Evolutionary conservation across 2,888 invertebrate species (phyloP).

Genomic region (Hetaerina titia): DNA sequence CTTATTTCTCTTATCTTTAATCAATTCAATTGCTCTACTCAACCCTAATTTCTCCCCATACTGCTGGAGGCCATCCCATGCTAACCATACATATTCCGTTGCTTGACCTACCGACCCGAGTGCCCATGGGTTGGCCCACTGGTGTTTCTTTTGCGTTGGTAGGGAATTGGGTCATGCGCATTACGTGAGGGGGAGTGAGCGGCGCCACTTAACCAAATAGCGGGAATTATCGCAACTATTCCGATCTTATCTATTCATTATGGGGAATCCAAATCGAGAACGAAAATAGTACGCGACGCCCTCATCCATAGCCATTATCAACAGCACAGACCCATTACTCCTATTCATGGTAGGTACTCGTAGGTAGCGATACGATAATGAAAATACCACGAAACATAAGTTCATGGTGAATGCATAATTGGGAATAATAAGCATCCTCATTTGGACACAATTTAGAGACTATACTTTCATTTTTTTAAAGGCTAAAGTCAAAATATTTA

Average conservation of each 20-base stretch:
- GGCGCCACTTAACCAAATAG: neutral
- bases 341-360: too few relatives aligned
- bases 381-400: too few relatives aligned
- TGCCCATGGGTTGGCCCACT: neutral
- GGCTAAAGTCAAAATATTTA: too few relatives aligned
- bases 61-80: neutral
- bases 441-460: too few relatives aligned
- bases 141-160: neutral
- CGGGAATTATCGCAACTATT: neutral
- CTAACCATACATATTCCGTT: neutral
- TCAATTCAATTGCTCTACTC: constrained; percentile 21
- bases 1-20: neutral
- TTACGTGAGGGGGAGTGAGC: neutral
- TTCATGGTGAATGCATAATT: too few relatives aligned
- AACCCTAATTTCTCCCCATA: neutral
- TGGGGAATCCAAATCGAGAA: too few relatives aligned
- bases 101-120: neutral
- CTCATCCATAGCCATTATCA: too few relatives aligned
- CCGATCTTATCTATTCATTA: neutral
- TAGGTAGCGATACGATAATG: too few relatives aligned
- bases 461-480: too few relatives aligned
- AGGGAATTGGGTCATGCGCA: neutral
- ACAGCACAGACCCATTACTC: too few relatives aligned
- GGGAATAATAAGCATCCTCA: too few relatives aligned
- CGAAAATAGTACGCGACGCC: too few relatives aligned